Percentiles rank a stretch among this genome's conserved stretches.
phyloP scores from a whole-genome alignment of 2,888 invertebrate genomes.

The Torymus auratus region DNA sequence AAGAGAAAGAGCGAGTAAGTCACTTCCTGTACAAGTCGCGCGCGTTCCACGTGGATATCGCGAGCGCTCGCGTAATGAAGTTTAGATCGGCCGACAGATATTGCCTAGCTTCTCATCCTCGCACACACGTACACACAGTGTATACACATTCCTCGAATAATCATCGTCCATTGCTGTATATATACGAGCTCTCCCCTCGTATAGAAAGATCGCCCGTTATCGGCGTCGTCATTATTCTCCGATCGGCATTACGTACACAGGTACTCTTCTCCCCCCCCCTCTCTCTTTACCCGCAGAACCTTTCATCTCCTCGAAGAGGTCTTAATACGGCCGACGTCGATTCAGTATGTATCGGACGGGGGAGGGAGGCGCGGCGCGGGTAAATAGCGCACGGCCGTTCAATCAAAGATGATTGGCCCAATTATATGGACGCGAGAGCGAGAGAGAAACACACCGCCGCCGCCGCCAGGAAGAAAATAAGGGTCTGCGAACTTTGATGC shows the following conservation, averaged over 20 bases:
- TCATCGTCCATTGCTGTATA: conserved; percentile 18
- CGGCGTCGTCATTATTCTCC: conserved; percentile 57
- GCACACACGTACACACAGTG: no score
- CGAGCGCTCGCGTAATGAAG: conserved; percentile 55
- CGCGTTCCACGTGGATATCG: not conserved
- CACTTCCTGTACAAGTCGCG: conserved; percentile 53
- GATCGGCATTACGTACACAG: conserved; percentile 49
- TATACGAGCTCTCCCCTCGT: no score
- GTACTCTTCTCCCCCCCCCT: not conserved
- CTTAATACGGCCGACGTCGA: conserved; percentile 49
- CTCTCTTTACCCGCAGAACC: conserved; percentile 10
- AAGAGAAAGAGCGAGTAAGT: conserved; percentile 30
- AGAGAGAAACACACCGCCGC: not conserved
- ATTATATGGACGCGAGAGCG: conserved; percentile 63
- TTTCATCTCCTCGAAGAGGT: conserved; percentile 53
- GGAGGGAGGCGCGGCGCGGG: conserved; percentile 54
- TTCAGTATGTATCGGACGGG: not conserved
- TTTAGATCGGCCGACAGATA: conserved; percentile 57
- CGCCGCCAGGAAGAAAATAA: conserved; percentile 46
- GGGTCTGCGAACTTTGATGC: conserved; percentile 27
- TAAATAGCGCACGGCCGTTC: conserved; percentile 63
- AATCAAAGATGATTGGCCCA: conserved; percentile 71
- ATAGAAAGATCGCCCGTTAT: conserved; percentile 36
- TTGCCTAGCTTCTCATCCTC: conserved; percentile 35
- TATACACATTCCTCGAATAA: conserved; percentile 51